These are phyloP conservation scores for Catostylus mosaicus DNA, from an alignment of 30 jellyfish, hydroid and myxozoan species.

Conservation along the genomic window DNA sequence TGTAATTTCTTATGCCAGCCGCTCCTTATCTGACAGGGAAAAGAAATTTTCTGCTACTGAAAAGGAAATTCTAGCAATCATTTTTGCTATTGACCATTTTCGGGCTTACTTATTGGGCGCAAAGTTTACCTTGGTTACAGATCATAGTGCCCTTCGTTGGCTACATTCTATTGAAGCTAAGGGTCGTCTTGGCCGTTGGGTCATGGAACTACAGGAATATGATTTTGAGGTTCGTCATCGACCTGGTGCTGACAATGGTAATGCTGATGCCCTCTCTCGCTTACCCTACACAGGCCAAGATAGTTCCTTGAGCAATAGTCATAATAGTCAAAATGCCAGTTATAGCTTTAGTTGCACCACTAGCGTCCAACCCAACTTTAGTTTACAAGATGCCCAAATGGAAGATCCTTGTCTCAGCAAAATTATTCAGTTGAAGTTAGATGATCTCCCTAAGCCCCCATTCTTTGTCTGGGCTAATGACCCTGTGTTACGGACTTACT, in stretches of 20 bases:
- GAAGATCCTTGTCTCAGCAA: conserved; percentile 27
- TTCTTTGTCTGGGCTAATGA: conserved; percentile 42
- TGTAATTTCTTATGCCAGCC: conserved; percentile 58
- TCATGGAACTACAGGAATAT: conserved; percentile 36
- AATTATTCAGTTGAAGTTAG: conserved; percentile 18
- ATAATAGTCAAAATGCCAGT: neutral
- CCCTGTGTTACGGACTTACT: conserved; percentile 28
- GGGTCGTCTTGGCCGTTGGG: conserved; percentile 55
- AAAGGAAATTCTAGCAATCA: conserved; percentile 49
- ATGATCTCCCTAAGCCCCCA: conserved; percentile 42
- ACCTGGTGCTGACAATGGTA: conserved; percentile 35
- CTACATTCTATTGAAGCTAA: conserved; percentile 39
- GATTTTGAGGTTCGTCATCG: too few species aligned
- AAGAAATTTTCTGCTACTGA: conserved; percentile 47
- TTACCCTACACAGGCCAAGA: neutral
- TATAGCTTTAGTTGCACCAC: conserved; percentile 18
- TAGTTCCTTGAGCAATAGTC: too few species aligned
- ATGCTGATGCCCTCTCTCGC: conserved; percentile 48
- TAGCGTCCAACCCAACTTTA: conserved; percentile 9
- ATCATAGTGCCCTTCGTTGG: conserved; percentile 65
- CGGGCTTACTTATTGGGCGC: conserved; percentile 28
- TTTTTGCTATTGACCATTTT: conserved; percentile 32
- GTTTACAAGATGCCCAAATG: conserved; percentile 30
- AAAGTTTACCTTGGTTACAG: conserved; percentile 35
- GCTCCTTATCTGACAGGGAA: conserved; percentile 33